Evolutionary conservation across 2,113 vertebrate species (phyloP), one percentile per base, ranked within the genome.

Genomic region (Blennius ocellaris): DNA sequence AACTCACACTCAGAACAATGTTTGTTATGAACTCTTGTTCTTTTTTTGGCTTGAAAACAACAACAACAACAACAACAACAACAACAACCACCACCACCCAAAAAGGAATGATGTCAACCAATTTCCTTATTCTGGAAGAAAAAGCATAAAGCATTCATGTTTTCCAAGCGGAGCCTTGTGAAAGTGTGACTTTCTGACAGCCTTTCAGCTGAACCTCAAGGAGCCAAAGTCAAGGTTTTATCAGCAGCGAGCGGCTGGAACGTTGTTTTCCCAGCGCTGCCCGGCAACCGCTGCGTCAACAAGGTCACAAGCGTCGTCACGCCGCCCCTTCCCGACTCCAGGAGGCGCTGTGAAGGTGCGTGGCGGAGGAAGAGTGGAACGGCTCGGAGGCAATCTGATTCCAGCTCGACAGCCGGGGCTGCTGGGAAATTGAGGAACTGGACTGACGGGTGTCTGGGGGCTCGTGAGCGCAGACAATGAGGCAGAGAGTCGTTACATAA

Each of bases 221-320:
- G 68, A 63, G 47, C 36, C 67, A 73, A 86, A 84, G 73, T 75
- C 55, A 66, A 89, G 87, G 70, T 79, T 30, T 61, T 74, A 78
- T 79, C 83, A 74, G 68, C 1, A 55, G 56, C 68, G 44, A 65
- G 17, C 47, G 72, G 75, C 61, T 71, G 68, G 36, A 38, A 44
- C 51, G 71, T 71, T 87, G 84, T 92, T 92, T 89, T 47, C 59
- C 90, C 79, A 49, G 2, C 12, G 87, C 36, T 79, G 75, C 90
- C 76, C 72, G 58, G 91, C 86, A 89, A 94, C 91, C 38, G 3
- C 12, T 69, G 75, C 14, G 40, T 90, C 84, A 90, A 82, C 73
- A 80, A 70, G 67, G 66, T 75, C 82, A 89, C 60, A 78, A 71
- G 81, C 8, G 37, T 72, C 8, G 43, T 59, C 75, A 36, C 59